Percentiles rank a stretch among this genome's conserved stretches.
These are phyloP conservation scores for Alectura lathami DNA, from an alignment of 2,113 vertebrate species.

Conservation along the genomic window DNA sequence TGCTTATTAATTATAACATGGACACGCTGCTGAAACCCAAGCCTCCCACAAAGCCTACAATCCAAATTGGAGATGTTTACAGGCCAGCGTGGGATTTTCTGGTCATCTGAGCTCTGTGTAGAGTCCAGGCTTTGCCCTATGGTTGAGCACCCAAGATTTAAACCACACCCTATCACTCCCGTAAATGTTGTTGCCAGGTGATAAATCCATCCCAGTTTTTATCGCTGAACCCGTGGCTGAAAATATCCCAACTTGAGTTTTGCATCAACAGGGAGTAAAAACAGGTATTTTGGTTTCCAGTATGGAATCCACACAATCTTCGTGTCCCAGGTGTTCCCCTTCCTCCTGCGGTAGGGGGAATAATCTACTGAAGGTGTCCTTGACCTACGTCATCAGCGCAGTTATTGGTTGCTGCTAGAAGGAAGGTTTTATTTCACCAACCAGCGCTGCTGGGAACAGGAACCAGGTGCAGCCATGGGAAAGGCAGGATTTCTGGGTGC, in stretches of 20 bases:
- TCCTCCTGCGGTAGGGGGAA: not conserved
- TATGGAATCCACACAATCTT: not conserved
- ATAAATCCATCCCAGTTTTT: not conserved
- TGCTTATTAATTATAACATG: constrained; percentile 63
- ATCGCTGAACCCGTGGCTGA: not conserved
- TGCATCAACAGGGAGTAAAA: not conserved
- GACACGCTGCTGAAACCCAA: not conserved
- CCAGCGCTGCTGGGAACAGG: constrained; percentile 18
- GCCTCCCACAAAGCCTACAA: constrained; percentile 40
- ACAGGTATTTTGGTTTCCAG: not conserved
- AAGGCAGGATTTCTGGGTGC: not conserved
- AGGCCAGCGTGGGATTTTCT: not conserved
- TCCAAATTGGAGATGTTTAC: not conserved
- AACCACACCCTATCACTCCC: not conserved
- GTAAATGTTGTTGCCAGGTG: rapidly evolving
- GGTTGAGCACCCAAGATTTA: not conserved
- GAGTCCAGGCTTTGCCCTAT: not conserved
- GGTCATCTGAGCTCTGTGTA: not conserved
- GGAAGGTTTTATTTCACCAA: constrained; percentile 57
- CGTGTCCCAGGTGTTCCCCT: not conserved
- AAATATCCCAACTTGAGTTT: not conserved
- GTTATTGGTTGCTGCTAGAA: constrained; percentile 43
- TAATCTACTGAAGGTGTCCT: constrained; percentile 42
- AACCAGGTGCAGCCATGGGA: not conserved
- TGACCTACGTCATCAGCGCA: constrained; percentile 47